These are phyloP conservation scores for Lemur catta DNA, from an alignment of 2,797 vertebrate species.

Conservation along the genomic window DNA sequence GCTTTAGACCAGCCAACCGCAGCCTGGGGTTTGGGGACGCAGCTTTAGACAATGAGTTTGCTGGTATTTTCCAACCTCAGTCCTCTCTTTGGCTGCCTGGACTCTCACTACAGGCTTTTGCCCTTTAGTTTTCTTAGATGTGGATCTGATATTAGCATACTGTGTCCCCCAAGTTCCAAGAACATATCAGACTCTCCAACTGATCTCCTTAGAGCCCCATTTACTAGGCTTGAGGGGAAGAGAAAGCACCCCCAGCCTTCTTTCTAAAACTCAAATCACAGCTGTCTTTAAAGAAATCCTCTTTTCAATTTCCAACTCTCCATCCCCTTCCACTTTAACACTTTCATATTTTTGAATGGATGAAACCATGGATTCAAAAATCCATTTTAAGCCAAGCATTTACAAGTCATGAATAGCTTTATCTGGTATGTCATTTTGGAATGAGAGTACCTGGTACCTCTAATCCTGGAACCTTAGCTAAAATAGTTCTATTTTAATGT, in stretches of 20 bases:
- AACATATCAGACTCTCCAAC: no score
- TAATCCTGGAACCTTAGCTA: neutral
- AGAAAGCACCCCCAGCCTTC: neutral
- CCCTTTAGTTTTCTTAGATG: neutral
- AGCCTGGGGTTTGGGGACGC: no score
- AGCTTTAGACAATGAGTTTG: neutral
- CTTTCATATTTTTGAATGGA: neutral
- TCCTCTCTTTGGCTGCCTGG: neutral
- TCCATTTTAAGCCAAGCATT: neutral
- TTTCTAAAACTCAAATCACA: neutral
- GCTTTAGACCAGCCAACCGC: no score
- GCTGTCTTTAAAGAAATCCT: neutral
- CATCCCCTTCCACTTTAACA: neutral
- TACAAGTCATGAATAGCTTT: neutral
- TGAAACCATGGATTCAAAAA: neutral
- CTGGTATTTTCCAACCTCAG: neutral
- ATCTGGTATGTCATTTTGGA: neutral
- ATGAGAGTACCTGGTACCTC: neutral
- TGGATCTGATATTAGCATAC: neutral
- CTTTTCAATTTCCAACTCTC: no score
- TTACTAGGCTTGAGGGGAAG: neutral
- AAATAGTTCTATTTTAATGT: neutral
- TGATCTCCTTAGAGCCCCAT: neutral
- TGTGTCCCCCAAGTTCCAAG: neutral
- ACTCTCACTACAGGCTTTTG: neutral